A percentile compares a stretch with the other conserved stretches of the same genome.
Evolutionary conservation across 2,888 invertebrate genomes (phyloP).

Genomic region (Noctua janthe): DNA sequence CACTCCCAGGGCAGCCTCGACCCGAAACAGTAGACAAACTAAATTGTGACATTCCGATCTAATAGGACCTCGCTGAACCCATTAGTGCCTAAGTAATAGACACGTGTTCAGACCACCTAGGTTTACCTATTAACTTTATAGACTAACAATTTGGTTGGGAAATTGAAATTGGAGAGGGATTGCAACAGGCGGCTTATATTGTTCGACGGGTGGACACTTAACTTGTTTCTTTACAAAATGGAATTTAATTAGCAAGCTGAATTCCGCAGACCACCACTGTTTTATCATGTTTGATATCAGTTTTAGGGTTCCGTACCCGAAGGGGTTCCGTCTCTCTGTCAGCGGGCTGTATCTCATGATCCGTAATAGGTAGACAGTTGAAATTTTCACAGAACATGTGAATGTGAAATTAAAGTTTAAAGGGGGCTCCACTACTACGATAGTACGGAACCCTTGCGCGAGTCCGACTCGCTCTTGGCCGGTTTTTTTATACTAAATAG

Average conservation of each 20-base stretch:
- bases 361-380: no score
- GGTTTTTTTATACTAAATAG: no score
- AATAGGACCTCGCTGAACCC: constrained; percentile 23
- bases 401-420: no score
- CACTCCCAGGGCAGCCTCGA: constrained; percentile 30
- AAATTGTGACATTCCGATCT: constrained; percentile 49
- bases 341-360: no score
- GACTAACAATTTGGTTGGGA: constrained; percentile 13
- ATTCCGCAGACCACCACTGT: background rate
- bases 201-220: accelerated
- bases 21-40: constrained; percentile 22
- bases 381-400: no score
- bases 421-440: no score
- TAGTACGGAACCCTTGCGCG: no score
- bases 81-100: constrained; percentile 42
- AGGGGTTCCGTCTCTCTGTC: no score
- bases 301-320: no score
- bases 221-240: background rate
- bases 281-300: background rate
- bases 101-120: constrained; percentile 48
- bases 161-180: constrained; percentile 21
- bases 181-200: background rate
- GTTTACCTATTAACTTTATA: constrained; percentile 5
- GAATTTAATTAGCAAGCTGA: background rate
- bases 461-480: no score